Base-by-base conservation (phyloP, 2,888 invertebrate genomes). In the Sericinus montela region DNA sequence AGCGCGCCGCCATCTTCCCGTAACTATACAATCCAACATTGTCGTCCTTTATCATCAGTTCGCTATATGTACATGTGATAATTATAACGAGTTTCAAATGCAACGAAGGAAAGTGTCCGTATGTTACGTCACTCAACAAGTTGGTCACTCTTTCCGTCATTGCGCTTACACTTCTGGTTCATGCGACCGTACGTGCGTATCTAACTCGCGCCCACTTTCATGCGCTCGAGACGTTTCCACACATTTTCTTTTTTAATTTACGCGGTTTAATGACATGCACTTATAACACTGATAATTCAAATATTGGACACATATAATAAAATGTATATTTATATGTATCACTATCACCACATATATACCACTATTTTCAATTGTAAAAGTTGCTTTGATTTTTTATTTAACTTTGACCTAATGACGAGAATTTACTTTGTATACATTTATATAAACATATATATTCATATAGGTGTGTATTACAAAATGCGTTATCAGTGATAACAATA, bases 191-290 rank as follows among this genome's bases (percentile, higher is more conserved):
- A 30, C 40, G n/a, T 42, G 34, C 37, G 23, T 32, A 29, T 29
- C n/a, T n/a, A 29, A 9, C n/a, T 1, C 4, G 32, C 32, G 25
- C 8, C 25, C 29, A 34, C 13, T 14, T 38, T 38, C 45, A 40
- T 45, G 41, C 30, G 15, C 45, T 41, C 41, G 13, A 41, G 30
- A 44, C 30, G 16, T 41, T 41, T 45, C 41, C 32, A 32, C 35
- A 40, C 11, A 9, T 28, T 45, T 35, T 30, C 11, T 13, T 28
- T 45, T 35, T 30, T 41, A 35, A 23, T 39, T 45, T 32, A 44
- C 25, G 11, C 30, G 32, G 50, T 50, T 37, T 45, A 50, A 50
- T 50, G 50, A 32, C 50, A 45, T 45, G 32, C 30, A 36, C 45
- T 45, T 29, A 38, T 6, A 49, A 34, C 23, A 35, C 45, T 36